Evolutionary conservation across 2,113 vertebrate species (phyloP).

Genomic region (Myotis lucifugus): DNA sequence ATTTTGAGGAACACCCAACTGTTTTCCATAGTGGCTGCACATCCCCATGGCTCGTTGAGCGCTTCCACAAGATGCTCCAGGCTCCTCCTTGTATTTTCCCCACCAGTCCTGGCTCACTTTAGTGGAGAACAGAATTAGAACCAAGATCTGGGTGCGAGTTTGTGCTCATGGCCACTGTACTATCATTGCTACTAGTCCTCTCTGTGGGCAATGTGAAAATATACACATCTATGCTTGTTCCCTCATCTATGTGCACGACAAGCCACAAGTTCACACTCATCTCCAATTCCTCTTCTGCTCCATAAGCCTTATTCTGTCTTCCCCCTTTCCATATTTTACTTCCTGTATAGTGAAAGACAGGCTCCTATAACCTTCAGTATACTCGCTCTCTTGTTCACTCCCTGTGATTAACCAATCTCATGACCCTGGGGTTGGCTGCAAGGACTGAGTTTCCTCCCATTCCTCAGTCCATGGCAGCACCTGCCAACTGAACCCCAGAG

Average conservation of each 20-base stretch:
- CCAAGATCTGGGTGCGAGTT: not conserved
- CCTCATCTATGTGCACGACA: not conserved
- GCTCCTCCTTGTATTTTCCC: not conserved
- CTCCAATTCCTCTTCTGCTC: not conserved
- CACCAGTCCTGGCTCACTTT: not conserved
- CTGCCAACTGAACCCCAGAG: not conserved
- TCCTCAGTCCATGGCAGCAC: not conserved
- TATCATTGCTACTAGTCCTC: not conserved
- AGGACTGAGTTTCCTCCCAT: too few species aligned
- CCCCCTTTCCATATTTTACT: not conserved
- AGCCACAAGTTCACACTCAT: not conserved
- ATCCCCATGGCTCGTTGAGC: not conserved
- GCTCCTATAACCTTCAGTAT: not conserved
- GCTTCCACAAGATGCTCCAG: not conserved
- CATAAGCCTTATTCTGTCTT: not conserved
- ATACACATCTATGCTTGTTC: fast-evolving
- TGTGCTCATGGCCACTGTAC: not conserved
- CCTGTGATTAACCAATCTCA: too few species aligned
- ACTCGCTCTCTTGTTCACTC: not conserved
- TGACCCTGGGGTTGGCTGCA: not conserved
- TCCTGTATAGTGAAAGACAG: not conserved
- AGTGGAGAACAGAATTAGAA: not conserved
- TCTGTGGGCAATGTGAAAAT: not conserved
- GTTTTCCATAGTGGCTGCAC: not conserved
- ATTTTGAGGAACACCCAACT: not conserved